phyloP scores from a whole-genome alignment of 2,888 invertebrate species.

The Herminia tarsipennalis region DNA sequence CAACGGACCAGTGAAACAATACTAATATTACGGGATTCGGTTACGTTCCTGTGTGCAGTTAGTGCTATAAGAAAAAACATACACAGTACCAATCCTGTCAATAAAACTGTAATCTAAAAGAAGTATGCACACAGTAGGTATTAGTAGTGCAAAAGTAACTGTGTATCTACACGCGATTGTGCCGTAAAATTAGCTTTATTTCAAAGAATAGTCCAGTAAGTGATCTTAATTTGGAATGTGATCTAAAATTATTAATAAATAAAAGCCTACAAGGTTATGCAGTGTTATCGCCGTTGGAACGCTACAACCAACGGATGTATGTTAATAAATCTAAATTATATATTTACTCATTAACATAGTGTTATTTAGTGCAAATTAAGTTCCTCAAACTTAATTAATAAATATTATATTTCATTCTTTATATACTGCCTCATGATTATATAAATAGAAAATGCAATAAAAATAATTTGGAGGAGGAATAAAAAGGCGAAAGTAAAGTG shows the following conservation, averaged over 20 bases:
- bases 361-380: conserved; percentile 77
- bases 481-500: conserved; percentile 77
- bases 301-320: conserved; percentile 67
- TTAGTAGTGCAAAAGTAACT: conserved; percentile 40
- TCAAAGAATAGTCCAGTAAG: conserved; percentile 39
- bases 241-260: conserved; percentile 44
- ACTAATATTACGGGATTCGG: conserved; percentile 56
- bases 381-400: conserved; percentile 61
- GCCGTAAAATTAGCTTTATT: conserved; percentile 65
- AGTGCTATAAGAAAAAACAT: conserved; percentile 33
- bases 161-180: conserved; percentile 41
- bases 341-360: conserved; percentile 64
- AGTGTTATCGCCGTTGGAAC: conserved; percentile 80
- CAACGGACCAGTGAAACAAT: conserved; percentile 47
- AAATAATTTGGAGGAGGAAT: conserved; percentile 65
- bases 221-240: conserved; percentile 37
- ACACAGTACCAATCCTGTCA: conserved; percentile 14
- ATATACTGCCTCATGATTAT: conserved; percentile 71
- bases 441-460: conserved; percentile 68
- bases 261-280: conserved; percentile 71
- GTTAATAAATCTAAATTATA: conserved; percentile 69
- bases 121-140: conserved; percentile 29
- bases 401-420: conserved; percentile 72
- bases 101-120: conserved; percentile 25
- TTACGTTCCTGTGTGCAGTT: conserved; percentile 39